These are phyloP conservation scores for Ischnus inquisitorius DNA, from an alignment of 2,888 invertebrate genomes.

Conservation along the genomic window DNA sequence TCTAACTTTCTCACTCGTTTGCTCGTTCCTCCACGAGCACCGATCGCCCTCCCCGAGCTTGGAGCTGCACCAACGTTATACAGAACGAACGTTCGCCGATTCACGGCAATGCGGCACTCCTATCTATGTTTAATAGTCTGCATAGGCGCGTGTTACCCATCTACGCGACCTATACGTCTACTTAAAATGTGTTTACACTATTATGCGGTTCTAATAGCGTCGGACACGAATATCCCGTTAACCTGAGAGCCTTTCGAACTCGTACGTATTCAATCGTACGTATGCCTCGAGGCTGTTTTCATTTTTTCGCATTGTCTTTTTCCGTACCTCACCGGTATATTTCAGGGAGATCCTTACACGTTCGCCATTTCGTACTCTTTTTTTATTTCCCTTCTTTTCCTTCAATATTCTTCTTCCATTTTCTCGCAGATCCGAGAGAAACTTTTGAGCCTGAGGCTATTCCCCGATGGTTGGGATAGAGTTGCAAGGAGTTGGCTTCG, in stretches of 20 bases:
- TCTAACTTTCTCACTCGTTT: constrained; percentile 32
- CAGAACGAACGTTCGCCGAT: constrained; percentile 72
- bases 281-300: neutral
- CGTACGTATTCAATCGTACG: neutral
- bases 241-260: constrained; percentile 20
- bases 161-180: constrained; percentile 15
- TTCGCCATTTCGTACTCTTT: neutral
- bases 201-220: constrained; percentile 16
- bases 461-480: constrained; percentile 1
- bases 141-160: constrained; percentile 74
- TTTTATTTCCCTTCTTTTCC: neutral
- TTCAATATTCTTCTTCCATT: neutral
- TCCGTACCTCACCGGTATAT: neutral
- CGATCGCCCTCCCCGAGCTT: constrained; percentile 18
- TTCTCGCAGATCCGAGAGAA: neutral
- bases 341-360: neutral
- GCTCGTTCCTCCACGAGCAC: constrained; percentile 26
- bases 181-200: constrained; percentile 21
- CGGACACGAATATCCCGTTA: constrained; percentile 5
- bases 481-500: neutral
- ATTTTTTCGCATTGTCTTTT: neutral
- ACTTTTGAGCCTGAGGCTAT: constrained; percentile 20
- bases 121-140: constrained; percentile 83
- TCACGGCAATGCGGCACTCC: constrained; percentile 82
- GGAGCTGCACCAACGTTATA: constrained; percentile 23